phyloP scores from a whole-genome alignment of 35 echinoderm and acorn worm genomes.

The Diadema setosum region DNA sequence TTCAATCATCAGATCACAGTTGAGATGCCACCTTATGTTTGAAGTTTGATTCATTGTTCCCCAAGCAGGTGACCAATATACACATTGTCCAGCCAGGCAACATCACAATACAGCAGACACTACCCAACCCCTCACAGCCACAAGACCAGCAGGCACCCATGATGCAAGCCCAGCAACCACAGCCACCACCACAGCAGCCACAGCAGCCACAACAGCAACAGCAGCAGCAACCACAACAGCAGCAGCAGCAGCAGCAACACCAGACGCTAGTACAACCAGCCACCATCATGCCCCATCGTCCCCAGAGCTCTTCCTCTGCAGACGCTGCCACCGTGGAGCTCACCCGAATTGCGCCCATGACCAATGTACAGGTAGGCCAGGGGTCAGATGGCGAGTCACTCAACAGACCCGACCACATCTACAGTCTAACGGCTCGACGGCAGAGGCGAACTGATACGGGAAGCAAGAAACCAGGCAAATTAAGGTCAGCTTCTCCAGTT shows the following conservation, averaged over 20 bases:
- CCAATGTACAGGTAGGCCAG: neutral
- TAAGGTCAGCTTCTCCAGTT: too few species aligned
- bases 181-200: neutral
- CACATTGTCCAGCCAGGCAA: neutral
- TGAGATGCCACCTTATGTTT: too few species aligned
- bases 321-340: neutral
- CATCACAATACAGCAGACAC: constrained; percentile 29
- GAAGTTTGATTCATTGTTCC: neutral
- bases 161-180: neutral
- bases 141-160: neutral
- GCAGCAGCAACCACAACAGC: constrained; percentile 3
- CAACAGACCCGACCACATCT: constrained; percentile 18
- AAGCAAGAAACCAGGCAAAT: constrained; percentile 60
- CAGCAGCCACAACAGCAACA: neutral
- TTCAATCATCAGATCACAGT: too few species aligned
- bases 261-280: neutral
- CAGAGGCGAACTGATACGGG: constrained; percentile 17
- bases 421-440: constrained; percentile 15
- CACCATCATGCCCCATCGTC: neutral
- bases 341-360: constrained; percentile 21
- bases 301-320: neutral
- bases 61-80: neutral
- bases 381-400: neutral
- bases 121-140: constrained; percentile 2
- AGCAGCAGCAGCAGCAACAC: neutral